Base-by-base conservation (phyloP, 2,113 vertebrate species). In the Crotophaga sulcirostris region DNA sequence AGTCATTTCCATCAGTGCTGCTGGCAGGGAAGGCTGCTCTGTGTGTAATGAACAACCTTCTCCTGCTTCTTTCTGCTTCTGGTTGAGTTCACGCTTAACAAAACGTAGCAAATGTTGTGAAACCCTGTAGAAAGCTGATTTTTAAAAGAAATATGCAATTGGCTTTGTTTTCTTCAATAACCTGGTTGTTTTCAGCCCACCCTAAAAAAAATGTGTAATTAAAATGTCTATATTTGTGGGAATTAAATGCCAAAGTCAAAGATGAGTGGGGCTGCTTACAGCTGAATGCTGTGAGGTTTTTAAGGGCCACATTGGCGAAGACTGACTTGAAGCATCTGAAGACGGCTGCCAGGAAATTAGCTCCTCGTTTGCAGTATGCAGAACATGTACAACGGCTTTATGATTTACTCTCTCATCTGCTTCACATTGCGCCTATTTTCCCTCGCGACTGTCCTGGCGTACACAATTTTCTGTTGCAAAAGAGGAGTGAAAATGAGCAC, bases 341-440 rank as follows among this genome's bases (percentile, higher is more conserved):
- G 91, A 62, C 6, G 26, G 54, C 84, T 76, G 60, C 78, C 83
- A 75, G 92, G 93, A 92, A 88, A 88, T 90, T 40, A 95, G 85
- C 86, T 87, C 68, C 93, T 93, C 21, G 16, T 75, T 84, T 74
- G 85, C 92, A 84, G 94, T 51, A 86, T 81, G 88, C 94, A 92
- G 94, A 93, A 86, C 85, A 47, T 84, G 90, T 36, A 90, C 72
- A 3, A 20, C 28, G 4, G 92, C 80, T 90, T 84, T 83, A 36
- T 64, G 88, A 90, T 86, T 93, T 90, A 91, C 90, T 85, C 75
- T 28, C 89, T 96, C 89, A 76, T 80, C 91, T 84, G 92, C 87
- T 91, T 80, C 92, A 88, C 87, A 45, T 74, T 77, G 85, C n/a
- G 56, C 82, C 88, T 81, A 2, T 67, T 79, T 67, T 93, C 87